These are phyloP conservation scores for Neopelma chrysocephalum DNA, from an alignment of 2,797 vertebrate genomes.

Conservation along the genomic window DNA sequence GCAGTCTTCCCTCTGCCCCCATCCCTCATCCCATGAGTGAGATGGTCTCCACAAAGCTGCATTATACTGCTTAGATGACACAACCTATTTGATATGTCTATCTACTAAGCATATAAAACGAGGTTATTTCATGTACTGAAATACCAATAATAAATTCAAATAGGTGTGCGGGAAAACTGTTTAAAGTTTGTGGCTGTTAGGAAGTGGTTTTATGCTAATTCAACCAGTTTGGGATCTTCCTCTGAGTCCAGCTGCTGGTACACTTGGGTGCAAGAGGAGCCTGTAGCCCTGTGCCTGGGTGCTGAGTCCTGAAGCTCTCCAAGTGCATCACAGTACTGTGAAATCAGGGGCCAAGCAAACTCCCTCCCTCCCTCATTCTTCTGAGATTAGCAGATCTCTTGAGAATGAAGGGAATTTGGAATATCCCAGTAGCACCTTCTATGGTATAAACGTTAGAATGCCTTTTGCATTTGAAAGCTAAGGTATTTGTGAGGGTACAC, in stretches of 20 bases:
- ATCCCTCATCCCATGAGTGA: background rate
- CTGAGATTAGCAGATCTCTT: slow-evolving; percentile 15
- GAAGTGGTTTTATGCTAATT: background rate
- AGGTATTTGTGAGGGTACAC: slow-evolving; percentile 15
- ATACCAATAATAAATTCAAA: background rate
- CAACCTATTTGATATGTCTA: background rate
- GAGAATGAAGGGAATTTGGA: slow-evolving; percentile 36
- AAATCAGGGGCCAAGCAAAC: background rate
- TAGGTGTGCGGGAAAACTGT: rapidly evolving
- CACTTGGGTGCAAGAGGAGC: background rate
- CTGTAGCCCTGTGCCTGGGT: background rate
- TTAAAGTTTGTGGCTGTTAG: background rate
- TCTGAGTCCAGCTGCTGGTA: background rate
- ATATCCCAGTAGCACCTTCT: slow-evolving; percentile 28
- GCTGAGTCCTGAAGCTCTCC: background rate
- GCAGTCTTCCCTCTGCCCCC: background rate
- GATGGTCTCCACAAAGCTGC: background rate
- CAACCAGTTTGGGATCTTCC: background rate
- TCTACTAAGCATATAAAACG: background rate
- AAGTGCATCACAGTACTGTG: background rate
- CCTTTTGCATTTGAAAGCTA: background rate
- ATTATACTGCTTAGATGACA: background rate
- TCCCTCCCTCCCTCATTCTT: background rate
- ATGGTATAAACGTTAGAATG: slow-evolving; percentile 12
- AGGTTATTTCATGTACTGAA: background rate